These are phyloP conservation scores for Emydocephalus ijimae DNA, from an alignment of 2,113 vertebrate species.

Conservation along the genomic window DNA sequence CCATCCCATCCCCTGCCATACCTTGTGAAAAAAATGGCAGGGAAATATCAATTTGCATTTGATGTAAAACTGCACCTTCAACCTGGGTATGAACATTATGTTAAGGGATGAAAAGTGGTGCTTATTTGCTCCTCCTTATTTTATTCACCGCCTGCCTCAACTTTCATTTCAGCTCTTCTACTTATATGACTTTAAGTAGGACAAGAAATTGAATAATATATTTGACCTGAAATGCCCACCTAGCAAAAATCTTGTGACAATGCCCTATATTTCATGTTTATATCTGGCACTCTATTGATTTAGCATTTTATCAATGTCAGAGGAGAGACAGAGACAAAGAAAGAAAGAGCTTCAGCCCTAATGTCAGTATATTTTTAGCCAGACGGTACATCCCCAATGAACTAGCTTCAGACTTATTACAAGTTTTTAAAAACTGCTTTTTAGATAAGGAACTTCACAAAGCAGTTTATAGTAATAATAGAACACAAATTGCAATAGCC, in stretches of 20 bases:
- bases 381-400: not conserved
- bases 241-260: not conserved
- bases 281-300: not conserved
- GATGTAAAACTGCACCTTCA: not conserved
- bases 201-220: not conserved
- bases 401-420: not conserved
- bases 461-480: not conserved
- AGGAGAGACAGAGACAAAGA: not conserved
- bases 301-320: not conserved
- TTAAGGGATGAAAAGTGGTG: not conserved
- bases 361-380: not conserved
- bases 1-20: not conserved
- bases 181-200: not conserved
- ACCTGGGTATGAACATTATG: not conserved
- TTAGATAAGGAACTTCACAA: not conserved
- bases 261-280: not conserved
- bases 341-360: not conserved
- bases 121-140: not conserved
- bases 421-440: not conserved
- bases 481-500: not conserved
- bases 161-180: not conserved
- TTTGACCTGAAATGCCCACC: not conserved
- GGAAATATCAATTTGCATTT: not conserved
- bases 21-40: not conserved
- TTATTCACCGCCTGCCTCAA: not conserved